Evolutionary conservation across 2,113 vertebrate genomes (phyloP), one percentile per base, ranked within the genome.

Genomic region (Rana temporaria): DNA sequence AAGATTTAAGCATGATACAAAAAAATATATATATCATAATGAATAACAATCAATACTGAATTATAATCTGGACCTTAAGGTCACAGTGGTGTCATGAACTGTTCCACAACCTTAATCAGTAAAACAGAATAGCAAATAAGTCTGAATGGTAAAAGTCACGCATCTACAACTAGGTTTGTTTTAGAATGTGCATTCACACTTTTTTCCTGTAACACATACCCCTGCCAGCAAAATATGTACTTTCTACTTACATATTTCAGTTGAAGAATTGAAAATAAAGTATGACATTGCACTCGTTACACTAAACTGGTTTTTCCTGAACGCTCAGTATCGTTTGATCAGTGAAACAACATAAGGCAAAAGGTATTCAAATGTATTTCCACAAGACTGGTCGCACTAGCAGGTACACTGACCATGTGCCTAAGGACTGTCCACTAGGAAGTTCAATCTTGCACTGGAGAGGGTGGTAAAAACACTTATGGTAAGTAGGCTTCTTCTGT

Each of bases 291-390:
- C 75, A 59, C 2, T 60, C 38, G 52, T 60, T 67, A 72, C 73
- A 18, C 0, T 26, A 87, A 84, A 82, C 48, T 6, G n/a, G 0
- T 78, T 78, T 71, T 68, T 14, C 82, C n/a, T 5, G 11, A 82
- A 59, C 56, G 30, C 18, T n/a, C 68, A 11, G 20, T 84, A 8
- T 67, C 60, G 55, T 52, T 9, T 80, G 79, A 85, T 69, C 65
- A 77, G 68, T 69, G 79, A 71, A 24, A 84, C 16, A 85, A 79
- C 77, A 67, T 14, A 26, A 64, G 62, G 78, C 59, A 32, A 79
- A 32, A 60, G 82, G 82, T 56, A 30, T 34, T 62, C 56, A 79
- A 84, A 71, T 57, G 38, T 17, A 38, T 79, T 85, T 73, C 12
- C 6, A 78, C 4, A 55, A 65, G n/a, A 59, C 26, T 57, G 59